Conservation (phyloP, 2,797 vertebrate genomes). For the Hapalemur alaotrensis region DNA sequence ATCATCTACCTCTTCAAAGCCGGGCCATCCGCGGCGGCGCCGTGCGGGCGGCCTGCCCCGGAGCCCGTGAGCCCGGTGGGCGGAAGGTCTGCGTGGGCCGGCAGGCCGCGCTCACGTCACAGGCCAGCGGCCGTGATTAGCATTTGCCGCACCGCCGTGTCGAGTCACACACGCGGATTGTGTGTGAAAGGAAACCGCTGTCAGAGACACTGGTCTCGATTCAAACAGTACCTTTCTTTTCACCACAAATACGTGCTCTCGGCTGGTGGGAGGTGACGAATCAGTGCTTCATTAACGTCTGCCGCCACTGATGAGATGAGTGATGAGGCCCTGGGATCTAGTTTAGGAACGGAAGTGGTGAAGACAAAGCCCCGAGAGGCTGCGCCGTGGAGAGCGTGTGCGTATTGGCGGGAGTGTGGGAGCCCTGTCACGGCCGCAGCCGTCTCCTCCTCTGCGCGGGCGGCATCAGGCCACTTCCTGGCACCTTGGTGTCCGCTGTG, state of each 20-base stretch:
- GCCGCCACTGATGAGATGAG: conserved; percentile 43
- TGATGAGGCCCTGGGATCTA: neutral
- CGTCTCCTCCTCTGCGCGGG: neutral
- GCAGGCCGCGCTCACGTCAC: fast-evolving
- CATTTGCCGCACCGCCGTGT: too few species aligned
- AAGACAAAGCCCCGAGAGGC: neutral
- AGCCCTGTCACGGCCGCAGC: neutral
- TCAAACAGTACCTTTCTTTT: conserved; percentile 54
- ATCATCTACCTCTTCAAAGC: neutral
- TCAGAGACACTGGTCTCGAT: neutral
- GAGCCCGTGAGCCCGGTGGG: fast-evolving
- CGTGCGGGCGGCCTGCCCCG: fast-evolving
- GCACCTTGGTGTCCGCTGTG: neutral
- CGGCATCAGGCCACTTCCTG: neutral
- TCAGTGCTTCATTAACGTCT: conserved; percentile 33
- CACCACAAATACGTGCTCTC: neutral
- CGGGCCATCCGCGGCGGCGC: neutral
- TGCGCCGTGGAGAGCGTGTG: neutral
- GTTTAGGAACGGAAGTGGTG: neutral
- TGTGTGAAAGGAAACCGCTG: neutral
- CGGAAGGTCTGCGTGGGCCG: neutral
- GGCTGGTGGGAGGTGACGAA: conserved; percentile 7
- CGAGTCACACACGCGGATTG: fast-evolving
- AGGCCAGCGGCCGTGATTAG: fast-evolving
- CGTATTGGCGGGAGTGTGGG: neutral